Percentiles rank a stretch among this genome's conserved stretches.
Conservation (phyloP, 2,888 invertebrate genomes). For the Amiota mariae region DNA sequence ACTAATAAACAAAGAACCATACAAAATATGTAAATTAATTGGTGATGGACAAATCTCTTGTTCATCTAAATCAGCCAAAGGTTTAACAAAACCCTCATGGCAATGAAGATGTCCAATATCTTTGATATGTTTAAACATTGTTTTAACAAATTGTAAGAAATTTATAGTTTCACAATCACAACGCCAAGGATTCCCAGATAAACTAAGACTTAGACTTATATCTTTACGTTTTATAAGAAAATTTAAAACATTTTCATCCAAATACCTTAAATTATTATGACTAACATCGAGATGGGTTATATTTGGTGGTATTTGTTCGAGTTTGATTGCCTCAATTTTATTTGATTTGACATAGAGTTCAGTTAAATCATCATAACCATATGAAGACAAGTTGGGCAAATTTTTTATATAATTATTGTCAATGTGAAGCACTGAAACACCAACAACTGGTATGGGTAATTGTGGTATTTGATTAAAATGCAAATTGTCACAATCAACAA, state of each 20-base stretch:
- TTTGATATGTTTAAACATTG: background rate
- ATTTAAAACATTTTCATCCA: background rate
- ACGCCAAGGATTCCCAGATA: constrained; percentile 16
- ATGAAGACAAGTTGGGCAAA: background rate
- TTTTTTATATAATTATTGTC: background rate
- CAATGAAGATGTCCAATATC: constrained; percentile 8
- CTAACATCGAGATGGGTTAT: constrained; percentile 3
- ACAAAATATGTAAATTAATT: background rate
- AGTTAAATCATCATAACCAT: background rate
- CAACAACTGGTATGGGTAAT: background rate
- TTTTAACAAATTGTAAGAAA: background rate
- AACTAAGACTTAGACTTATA: background rate
- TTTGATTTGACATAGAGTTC: background rate
- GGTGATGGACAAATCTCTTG: background rate
- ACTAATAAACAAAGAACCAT: background rate
- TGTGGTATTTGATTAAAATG: background rate
- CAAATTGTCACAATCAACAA: constrained; percentile 1
- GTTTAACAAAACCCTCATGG: background rate
- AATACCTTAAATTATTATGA: background rate
- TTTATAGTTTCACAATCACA: background rate
- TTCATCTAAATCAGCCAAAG: background rate
- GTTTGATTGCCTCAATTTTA: background rate
- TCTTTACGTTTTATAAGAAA: background rate
- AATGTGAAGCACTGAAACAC: background rate
- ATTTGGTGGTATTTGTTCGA: background rate